Conservation (phyloP, 2,797 vertebrate genomes). For the Acomys russatus region DNA sequence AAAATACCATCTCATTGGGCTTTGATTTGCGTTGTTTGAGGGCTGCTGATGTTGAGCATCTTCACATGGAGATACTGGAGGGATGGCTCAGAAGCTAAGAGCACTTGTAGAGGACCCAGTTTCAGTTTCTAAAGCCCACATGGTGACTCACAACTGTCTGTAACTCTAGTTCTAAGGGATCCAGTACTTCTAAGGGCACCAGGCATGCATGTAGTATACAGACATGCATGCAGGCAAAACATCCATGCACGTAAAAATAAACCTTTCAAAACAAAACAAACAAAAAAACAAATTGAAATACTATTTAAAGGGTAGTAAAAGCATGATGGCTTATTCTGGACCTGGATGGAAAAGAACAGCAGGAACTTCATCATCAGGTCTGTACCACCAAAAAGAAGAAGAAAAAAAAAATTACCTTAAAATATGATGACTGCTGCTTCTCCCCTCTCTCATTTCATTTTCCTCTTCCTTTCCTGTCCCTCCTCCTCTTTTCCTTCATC, state of each 20-base stretch:
- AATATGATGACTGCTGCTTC: background rate
- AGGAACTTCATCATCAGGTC: constrained; percentile 13
- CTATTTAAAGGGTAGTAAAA: constrained; percentile 22
- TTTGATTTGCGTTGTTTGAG: constrained; percentile 8
- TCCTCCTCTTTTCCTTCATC: background rate
- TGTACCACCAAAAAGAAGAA: no score
- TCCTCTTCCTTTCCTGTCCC: background rate
- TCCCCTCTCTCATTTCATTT: background rate
- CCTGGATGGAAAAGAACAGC: constrained; percentile 15
- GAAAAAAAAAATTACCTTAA: background rate
- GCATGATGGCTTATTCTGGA: background rate
- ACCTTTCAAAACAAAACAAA: background rate
- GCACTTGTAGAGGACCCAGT: background rate
- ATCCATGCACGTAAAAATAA: background rate
- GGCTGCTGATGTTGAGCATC: background rate
- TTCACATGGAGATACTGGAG: background rate
- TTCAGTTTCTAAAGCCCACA: background rate
- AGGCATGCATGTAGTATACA: background rate
- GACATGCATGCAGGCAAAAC: background rate
- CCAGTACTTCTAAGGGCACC: background rate
- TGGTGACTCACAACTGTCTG: background rate
- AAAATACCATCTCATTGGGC: background rate
- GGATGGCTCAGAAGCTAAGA: background rate
- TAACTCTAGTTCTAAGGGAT: background rate
- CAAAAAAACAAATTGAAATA: background rate